Evolutionary conservation across 1,140 invertebrate genomes (phyloP).

Genomic region (Solenopsis invicta): DNA sequence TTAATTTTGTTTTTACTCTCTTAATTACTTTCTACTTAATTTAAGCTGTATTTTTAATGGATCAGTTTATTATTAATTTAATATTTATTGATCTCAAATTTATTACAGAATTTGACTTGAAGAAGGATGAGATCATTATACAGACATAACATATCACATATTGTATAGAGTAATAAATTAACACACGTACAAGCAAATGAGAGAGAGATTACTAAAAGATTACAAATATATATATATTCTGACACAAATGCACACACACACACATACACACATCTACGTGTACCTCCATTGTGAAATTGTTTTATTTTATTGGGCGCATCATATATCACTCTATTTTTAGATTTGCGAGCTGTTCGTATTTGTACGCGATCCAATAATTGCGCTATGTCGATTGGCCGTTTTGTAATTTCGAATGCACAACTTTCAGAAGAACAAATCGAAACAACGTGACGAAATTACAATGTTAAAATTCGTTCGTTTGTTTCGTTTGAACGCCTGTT

Average conservation of each 20-base stretch:
- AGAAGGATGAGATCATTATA: no score
- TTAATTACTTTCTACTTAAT: not conserved
- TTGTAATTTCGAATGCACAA: constrained; percentile 38
- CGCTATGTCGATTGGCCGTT: constrained; percentile 26
- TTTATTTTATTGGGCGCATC: constrained; percentile 14
- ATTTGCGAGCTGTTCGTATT: not conserved
- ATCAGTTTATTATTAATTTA: not conserved
- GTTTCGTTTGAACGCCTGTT: constrained; percentile 14
- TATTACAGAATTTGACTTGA: not conserved
- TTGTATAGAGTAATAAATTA: no score
- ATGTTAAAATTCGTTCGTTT: constrained; percentile 39
- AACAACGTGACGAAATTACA: constrained; percentile 49
- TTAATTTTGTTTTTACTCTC: not conserved
- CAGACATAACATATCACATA: no score
- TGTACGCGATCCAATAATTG: constrained; percentile 19
- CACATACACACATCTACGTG: not conserved
- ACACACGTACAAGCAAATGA: no score
- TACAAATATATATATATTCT: no score
- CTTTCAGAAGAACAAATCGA: constrained; percentile 4
- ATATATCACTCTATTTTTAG: not conserved
- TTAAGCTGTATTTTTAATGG: not conserved
- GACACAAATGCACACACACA: not conserved
- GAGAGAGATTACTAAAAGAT: no score
- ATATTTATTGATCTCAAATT: constrained; percentile 7
- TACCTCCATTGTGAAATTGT: not conserved